Conservation (phyloP, 2,888 invertebrate genomes). For the Caenorhabditis wallacei region DNA sequence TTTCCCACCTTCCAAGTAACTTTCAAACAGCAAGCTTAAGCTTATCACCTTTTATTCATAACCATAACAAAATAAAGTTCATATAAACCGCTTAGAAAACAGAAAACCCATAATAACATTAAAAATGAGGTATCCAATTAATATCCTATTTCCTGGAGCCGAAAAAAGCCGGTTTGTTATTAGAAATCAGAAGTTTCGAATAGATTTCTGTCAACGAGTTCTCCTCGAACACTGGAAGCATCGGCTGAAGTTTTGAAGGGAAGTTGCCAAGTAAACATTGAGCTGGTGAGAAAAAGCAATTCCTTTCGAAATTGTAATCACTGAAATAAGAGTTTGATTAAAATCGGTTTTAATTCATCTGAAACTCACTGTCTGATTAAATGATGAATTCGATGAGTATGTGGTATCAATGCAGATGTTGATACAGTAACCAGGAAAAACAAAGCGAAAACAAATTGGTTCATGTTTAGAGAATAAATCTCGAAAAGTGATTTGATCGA, state of each 20-base stretch:
- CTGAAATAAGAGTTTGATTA: constrained; percentile 13
- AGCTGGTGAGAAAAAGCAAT: constrained; percentile 66
- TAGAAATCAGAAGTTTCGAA: constrained; percentile 16
- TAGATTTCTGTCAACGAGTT: constrained; percentile 30
- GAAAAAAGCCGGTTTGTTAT: constrained; percentile 31
- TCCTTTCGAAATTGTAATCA: constrained; percentile 47
- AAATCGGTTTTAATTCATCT: not conserved
- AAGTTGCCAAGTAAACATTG: constrained; percentile 60
- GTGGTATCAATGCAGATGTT: constrained; percentile 42
- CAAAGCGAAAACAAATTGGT: not conserved
- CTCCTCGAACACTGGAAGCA: constrained; percentile 53
- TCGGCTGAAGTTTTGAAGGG: constrained; percentile 49
- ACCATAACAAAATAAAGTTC: not conserved
- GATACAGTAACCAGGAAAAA: constrained; percentile 4
- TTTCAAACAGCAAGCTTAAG: too few species aligned
- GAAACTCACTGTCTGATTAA: constrained; percentile 46
- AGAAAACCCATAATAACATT: not conserved
- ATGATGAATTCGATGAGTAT: constrained; percentile 39
- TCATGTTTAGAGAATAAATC: constrained; percentile 9
- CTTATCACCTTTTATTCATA: not conserved
- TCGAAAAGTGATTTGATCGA: not conserved
- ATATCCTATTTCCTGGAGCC: constrained; percentile 20
- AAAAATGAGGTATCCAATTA: too few species aligned
- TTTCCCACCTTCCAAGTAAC: too few species aligned
- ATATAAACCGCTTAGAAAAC: not conserved